Evolutionary conservation across 2,113 vertebrate genomes (phyloP).

Genomic region (Astur gentilis): DNA sequence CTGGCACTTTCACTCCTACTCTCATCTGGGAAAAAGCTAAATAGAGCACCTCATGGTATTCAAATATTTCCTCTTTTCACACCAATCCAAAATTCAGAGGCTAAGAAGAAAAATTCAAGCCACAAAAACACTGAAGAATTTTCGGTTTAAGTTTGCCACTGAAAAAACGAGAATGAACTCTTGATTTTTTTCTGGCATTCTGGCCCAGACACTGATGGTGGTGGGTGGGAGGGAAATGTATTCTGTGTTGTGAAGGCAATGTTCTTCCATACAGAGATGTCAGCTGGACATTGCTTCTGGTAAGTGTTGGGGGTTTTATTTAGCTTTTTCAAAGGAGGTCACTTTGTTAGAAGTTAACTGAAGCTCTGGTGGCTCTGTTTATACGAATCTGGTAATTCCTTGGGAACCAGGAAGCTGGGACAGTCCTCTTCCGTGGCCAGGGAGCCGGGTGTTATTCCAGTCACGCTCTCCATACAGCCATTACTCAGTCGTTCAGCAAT

Average conservation of each 20-base stretch:
- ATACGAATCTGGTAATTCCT: neutral
- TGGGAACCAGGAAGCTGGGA: neutral
- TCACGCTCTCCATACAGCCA: neutral
- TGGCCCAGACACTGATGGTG: neutral
- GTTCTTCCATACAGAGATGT: neutral
- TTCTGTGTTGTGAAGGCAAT: neutral
- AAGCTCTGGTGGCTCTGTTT: neutral
- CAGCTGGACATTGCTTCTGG: neutral
- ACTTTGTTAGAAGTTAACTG: neutral
- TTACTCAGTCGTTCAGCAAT: conserved; percentile 14
- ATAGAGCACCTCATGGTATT: neutral
- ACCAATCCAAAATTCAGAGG: neutral
- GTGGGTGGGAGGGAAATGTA: neutral
- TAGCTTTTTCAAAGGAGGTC: neutral
- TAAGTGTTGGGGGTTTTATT: neutral
- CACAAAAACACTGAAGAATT: neutral
- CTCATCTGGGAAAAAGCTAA: neutral
- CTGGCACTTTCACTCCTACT: neutral
- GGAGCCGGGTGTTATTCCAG: neutral
- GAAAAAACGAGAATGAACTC: neutral
- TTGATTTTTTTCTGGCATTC: neutral
- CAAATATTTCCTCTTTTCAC: neutral
- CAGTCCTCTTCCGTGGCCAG: neutral
- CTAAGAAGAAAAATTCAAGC: neutral
- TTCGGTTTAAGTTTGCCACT: neutral